Evolutionary conservation across 2,797 vertebrate species (phyloP), one percentile per base, ranked within the genome.

Genomic region (Dendrocincla tyrannina): DNA sequence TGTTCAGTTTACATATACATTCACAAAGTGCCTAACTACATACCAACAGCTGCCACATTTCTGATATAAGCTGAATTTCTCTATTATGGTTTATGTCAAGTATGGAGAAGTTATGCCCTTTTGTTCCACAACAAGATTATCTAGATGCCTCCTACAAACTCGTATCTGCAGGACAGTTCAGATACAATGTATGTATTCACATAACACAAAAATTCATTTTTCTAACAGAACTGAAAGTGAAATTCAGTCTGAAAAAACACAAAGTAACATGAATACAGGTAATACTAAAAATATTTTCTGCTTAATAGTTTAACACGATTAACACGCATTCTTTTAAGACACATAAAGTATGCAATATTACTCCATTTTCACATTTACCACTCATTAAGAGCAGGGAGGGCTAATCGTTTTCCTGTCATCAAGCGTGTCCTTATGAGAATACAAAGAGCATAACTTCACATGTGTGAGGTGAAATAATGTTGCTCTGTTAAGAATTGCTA

Each of bases 111-210:
- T 25, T 28, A 33, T 0, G 9, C 8, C 8, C 41, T 58, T 82
- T 17, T 83, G 53, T 78, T 85, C 60, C 62, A 87, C 64, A 44
- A 35, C 28, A 33, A 87, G 68, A 72, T 67, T 56, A 85, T 35
- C 59, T 66, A 22, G 55, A 64, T 27, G 47, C 10, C 14, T 41
- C 23, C 66, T 16, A 42, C 15, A 63, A 88, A 72, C 19, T 30
- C 0, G 0, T 37, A 47, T 9, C 80, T 64, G n/a, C 44, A 70
- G 52, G n/a, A 56, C 0, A 0, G 2, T 37, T 83, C 52, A n/a
- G 55, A 63, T 12, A 44, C 64, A 66, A 49, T 7, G 30, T 7
- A 12, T 28, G 17, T 7, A 64, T 24, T 77, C 41, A 39, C 4
- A 30, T 5, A 56, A 13, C 5, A 35, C 33, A 64, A 62, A n/a